Conservation (phyloP, 2,113 vertebrate genomes). For the Laticauda colubrina region DNA sequence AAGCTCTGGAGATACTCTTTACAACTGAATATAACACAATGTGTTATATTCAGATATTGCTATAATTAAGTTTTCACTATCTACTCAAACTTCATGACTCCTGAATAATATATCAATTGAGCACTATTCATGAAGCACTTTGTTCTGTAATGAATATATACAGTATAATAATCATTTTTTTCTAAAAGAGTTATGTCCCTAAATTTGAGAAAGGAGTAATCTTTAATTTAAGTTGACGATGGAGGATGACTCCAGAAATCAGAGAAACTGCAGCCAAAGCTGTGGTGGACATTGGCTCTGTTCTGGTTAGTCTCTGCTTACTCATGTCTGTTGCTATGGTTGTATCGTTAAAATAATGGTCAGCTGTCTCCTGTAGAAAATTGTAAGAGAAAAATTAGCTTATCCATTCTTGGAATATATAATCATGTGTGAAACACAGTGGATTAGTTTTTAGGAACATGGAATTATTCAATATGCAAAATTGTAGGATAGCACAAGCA, state of each 20-base stretch:
- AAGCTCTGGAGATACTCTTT: neutral
- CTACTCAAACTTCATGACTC: conserved; percentile 42
- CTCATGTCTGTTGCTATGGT: conserved; percentile 57
- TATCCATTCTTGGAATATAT: conserved; percentile 67
- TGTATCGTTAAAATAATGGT: conserved; percentile 67
- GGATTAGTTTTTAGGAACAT: conserved; percentile 59
- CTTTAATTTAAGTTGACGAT: neutral
- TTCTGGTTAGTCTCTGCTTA: conserved; percentile 63
- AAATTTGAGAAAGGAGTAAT: neutral
- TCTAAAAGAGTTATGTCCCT: neutral
- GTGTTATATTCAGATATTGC: neutral
- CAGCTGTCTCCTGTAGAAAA: conserved; percentile 58
- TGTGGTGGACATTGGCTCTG: conserved; percentile 16
- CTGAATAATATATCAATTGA: neutral
- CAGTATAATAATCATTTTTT: neutral
- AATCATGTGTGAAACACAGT: conserved; percentile 71
- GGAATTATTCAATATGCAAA: conserved; percentile 61
- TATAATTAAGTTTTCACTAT: conserved; percentile 14
- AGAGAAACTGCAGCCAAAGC: neutral
- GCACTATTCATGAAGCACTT: conserved; percentile 34
- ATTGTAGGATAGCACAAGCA: conserved; percentile 66
- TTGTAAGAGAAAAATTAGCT: conserved; percentile 63
- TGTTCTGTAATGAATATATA: neutral
- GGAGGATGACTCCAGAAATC: neutral
- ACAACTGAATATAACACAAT: neutral